phyloP scores from a whole-genome alignment of 2,797 vertebrate genomes.

The Hipposideros larvatus region DNA sequence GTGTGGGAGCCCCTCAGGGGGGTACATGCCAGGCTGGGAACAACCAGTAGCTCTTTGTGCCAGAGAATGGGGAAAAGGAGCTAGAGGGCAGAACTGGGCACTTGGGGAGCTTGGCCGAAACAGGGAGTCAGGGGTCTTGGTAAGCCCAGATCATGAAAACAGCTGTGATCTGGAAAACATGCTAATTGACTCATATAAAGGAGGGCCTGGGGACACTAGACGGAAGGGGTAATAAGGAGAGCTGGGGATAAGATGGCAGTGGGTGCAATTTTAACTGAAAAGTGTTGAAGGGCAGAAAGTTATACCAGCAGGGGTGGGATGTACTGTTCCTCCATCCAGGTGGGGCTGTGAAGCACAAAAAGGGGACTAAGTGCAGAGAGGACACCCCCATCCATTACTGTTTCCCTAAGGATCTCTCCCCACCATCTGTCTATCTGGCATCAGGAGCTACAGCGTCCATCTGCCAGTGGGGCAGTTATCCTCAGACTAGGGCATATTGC shows the following conservation, averaged over 20 bases:
- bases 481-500: not conserved
- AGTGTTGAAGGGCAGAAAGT: not conserved
- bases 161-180: slow-evolving; percentile 17
- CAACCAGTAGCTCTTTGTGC: slow-evolving; percentile 31
- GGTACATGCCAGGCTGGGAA: slow-evolving; percentile 7
- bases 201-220: not conserved
- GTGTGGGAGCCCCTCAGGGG: slow-evolving; percentile 69
- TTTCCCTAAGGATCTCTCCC: slow-evolving; percentile 29
- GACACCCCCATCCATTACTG: not conserved
- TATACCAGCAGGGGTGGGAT: slow-evolving; percentile 68
- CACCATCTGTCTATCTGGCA: not conserved
- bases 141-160: slow-evolving; percentile 7
- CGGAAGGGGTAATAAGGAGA: not conserved
- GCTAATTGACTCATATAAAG: slow-evolving; percentile 31
- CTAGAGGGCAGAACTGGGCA: slow-evolving; percentile 22
- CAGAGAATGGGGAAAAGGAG: slow-evolving; percentile 24
- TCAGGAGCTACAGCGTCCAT: not conserved
- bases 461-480: not conserved
- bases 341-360: slow-evolving; percentile 71
- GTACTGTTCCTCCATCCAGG: slow-evolving; percentile 63
- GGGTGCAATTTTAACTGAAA: slow-evolving; percentile 49
- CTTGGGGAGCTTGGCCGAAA: not conserved
- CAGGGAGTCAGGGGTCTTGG: not conserved
- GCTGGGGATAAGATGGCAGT: not conserved
- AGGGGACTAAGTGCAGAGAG: not conserved